Conservation (phyloP, 2,888 invertebrate genomes). For the Trisateles emortualis region DNA sequence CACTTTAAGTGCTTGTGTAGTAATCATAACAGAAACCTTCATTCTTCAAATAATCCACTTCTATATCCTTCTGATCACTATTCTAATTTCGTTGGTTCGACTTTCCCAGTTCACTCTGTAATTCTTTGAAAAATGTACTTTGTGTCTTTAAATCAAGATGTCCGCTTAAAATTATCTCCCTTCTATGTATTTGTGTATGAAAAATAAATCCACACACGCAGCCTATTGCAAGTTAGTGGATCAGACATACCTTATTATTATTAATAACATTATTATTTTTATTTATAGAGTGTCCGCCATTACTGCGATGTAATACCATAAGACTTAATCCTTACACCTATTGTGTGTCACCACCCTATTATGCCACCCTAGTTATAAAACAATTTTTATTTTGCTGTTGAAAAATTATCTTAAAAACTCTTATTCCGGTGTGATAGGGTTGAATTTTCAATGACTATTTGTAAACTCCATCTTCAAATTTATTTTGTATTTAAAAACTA, state of each 20-base stretch:
- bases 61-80: too few species aligned
- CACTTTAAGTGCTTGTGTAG: too few species aligned
- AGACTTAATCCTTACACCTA: constrained; percentile 75
- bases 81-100: too few species aligned
- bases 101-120: too few species aligned
- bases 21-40: too few species aligned
- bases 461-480: constrained; percentile 6
- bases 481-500: constrained; percentile 20
- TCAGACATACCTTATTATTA: constrained; percentile 58
- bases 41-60: too few species aligned
- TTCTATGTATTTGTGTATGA: too few species aligned
- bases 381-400: constrained; percentile 18
- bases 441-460: constrained; percentile 33
- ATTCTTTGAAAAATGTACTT: too few species aligned
- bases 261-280: too few species aligned
- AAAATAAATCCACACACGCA: constrained; percentile 18
- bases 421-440: constrained; percentile 46
- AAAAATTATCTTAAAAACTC: constrained; percentile 5
- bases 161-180: too few species aligned
- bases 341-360: constrained; percentile 77
- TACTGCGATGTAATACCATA: constrained; percentile 79
- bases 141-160: too few species aligned
- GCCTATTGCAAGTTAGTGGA: too few species aligned
- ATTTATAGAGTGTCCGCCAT: constrained; percentile 68
- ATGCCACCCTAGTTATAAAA: constrained; percentile 51